These are phyloP conservation scores for Ormyrus pomaceus DNA, from an alignment of 2,888 invertebrate species.

Conservation along the genomic window DNA sequence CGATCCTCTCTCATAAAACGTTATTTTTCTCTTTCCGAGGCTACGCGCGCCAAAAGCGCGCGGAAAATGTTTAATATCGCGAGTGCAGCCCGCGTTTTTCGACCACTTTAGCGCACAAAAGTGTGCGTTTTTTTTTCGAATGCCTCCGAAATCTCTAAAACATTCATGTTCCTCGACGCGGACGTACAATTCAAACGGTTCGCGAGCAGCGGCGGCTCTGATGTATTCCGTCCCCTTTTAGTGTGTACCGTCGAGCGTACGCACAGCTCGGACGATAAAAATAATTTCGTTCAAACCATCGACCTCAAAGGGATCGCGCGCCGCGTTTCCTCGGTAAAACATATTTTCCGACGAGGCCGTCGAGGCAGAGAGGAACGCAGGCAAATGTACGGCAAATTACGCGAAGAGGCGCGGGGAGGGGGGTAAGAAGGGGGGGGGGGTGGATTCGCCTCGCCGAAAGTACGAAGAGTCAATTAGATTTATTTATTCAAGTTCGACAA, in stretches of 20 bases:
- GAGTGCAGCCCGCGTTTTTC: constrained; percentile 9
- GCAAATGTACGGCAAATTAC: neutral
- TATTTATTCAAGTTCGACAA: neutral
- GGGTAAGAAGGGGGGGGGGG: neutral
- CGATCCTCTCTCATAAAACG: neutral
- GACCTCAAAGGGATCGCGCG: constrained; percentile 5
- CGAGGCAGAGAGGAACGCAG: neutral
- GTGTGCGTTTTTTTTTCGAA: constrained; percentile 7
- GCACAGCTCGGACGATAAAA: constrained; percentile 26
- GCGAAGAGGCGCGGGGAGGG: neutral
- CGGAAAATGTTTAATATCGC: constrained; percentile 5
- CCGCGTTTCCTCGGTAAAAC: constrained; percentile 2
- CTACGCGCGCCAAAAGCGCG: neutral
- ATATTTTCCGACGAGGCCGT: neutral
- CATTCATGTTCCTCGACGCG: neutral
- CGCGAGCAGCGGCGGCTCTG: neutral
- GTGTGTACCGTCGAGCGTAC: constrained; percentile 8
- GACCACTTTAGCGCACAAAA: constrained; percentile 9
- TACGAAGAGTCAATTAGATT: neutral
- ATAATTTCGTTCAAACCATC: constrained; percentile 37
- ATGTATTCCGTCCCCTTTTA: constrained; percentile 19
- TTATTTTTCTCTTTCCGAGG: neutral
- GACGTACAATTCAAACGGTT: neutral
- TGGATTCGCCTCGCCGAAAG: neutral
- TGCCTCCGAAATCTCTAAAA: constrained; percentile 24